Evolutionary conservation across 2,113 vertebrate genomes (phyloP).

Genomic region (Dasyurus viverrinus): DNA sequence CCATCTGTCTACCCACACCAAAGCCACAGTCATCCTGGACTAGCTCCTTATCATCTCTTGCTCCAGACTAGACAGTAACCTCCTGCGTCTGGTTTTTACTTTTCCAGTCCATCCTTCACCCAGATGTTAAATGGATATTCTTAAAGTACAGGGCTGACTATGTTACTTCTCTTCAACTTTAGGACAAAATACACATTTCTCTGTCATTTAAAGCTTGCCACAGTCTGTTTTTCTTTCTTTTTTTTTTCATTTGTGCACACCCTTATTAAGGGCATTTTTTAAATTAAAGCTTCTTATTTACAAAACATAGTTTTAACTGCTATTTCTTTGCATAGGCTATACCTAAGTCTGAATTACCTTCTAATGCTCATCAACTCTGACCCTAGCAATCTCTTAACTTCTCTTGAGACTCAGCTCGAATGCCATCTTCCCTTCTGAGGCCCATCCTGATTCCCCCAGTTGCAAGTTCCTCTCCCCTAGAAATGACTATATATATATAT

Average conservation of each 20-base stretch:
- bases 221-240: not conserved
- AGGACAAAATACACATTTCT: not conserved
- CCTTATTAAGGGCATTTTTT: too few relatives aligned
- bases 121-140: not conserved
- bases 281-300: too few relatives aligned
- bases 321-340: not conserved
- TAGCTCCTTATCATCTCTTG: not conserved
- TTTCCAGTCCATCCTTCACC: not conserved
- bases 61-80: not conserved
- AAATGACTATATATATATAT: too few relatives aligned
- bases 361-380: not conserved
- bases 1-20: not conserved
- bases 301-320: not conserved
- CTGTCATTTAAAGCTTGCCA: not conserved
- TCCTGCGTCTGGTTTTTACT: not conserved
- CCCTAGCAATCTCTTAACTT: not conserved
- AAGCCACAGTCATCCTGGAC: not conserved
- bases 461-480: too few relatives aligned
- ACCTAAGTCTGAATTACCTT: not conserved
- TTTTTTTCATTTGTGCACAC: not conserved
- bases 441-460: too few relatives aligned
- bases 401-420: not conserved
- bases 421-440: not conserved
- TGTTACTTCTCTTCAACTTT: not conserved
- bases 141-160: not conserved